A percentile compares a stretch with the other conserved stretches of the same genome.
These are phyloP conservation scores for Nothoprocta perdicaria DNA, from an alignment of 2,113 vertebrate genomes.

Conservation along the genomic window DNA sequence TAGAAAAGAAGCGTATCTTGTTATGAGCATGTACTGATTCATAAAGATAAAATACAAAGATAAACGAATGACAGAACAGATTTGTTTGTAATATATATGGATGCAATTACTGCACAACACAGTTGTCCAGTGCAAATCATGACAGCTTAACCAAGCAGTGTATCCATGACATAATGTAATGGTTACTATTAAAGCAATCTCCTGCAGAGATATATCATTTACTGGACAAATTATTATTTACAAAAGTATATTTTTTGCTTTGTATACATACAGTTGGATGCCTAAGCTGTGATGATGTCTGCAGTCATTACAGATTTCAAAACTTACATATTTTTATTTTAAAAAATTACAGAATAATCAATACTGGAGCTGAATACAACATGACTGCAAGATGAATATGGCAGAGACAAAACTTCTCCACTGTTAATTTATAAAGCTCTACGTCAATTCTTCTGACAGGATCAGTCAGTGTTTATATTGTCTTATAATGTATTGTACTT, in stretches of 20 bases:
- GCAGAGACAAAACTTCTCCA: not conserved
- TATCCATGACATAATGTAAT: not conserved
- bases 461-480: not conserved
- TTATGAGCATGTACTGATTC: slow-evolving; percentile 4
- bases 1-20: slow-evolving; percentile 16
- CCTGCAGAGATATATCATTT: not conserved
- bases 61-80: slow-evolving; percentile 25
- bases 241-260: not conserved
- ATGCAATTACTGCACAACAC: not conserved
- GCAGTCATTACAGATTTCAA: not conserved
- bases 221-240: not conserved
- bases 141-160: too few relatives aligned
- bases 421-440: not conserved
- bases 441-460: not conserved
- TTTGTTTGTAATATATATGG: slow-evolving; percentile 25
- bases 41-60: not conserved
- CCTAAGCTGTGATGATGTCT: not conserved
- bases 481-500: not conserved
- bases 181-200: not conserved
- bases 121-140: not conserved
- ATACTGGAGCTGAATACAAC: not conserved
- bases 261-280: not conserved
- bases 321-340: not conserved
- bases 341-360: not conserved
- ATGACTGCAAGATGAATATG: not conserved